These are phyloP conservation scores for Solenopsis invicta DNA, from an alignment of 1,140 invertebrate species.

Conservation along the genomic window DNA sequence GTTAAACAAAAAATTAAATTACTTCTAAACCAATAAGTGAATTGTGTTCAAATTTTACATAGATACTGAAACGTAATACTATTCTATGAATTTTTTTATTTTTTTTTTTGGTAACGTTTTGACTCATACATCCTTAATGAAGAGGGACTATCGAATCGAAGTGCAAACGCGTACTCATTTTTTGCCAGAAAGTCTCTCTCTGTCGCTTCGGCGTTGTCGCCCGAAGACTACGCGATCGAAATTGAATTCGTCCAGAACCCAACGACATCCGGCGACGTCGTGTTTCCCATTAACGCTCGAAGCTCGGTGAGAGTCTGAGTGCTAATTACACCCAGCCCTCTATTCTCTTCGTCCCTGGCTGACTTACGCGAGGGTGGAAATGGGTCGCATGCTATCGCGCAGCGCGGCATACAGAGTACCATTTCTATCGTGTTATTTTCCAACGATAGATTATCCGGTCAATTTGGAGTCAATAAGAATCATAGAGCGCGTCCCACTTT, in stretches of 20 bases:
- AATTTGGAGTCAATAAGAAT: constrained; percentile 21
- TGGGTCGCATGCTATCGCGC: constrained; percentile 38
- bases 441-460: constrained; percentile 20
- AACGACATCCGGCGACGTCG: neutral
- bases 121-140: neutral
- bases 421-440: constrained; percentile 40
- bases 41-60: too few relatives aligned
- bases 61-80: too few relatives aligned
- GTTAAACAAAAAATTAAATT: too few relatives aligned
- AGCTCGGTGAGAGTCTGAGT: constrained; percentile 27
- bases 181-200: neutral
- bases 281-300: constrained; percentile 42
- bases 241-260: constrained; percentile 26
- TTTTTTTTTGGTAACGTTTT: too few relatives aligned
- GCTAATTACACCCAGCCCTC: constrained; percentile 43
- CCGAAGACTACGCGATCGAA: neutral
- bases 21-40: too few relatives aligned
- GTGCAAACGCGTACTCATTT: neutral
- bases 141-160: constrained; percentile 10
- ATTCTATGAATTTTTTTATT: too few relatives aligned
- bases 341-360: constrained; percentile 42
- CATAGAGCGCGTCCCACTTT: neutral
- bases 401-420: neutral
- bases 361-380: constrained; percentile 57
- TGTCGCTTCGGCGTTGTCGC: neutral